A percentile compares a stretch with the other conserved stretches of the same genome.
These are phyloP conservation scores for Drosophila melanica DNA, from an alignment of 1,140 invertebrate genomes.

Conservation along the genomic window DNA sequence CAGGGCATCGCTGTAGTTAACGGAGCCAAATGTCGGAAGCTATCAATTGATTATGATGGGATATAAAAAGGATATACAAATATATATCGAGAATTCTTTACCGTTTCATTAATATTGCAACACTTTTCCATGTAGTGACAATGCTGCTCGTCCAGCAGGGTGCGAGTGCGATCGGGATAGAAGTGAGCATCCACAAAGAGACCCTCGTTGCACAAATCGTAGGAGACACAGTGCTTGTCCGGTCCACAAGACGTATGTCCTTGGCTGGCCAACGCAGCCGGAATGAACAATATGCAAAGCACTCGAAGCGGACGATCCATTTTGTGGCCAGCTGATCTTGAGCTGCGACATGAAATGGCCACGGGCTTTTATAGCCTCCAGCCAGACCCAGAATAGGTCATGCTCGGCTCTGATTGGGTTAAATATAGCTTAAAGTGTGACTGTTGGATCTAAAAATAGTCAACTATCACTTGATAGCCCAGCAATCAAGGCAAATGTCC, in stretches of 20 bases:
- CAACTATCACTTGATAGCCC: slow-evolving; percentile 5
- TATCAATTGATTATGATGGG: no score
- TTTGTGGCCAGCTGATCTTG: slow-evolving; percentile 27
- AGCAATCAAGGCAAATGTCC: neutral
- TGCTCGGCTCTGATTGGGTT: slow-evolving; percentile 47
- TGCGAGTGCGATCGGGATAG: slow-evolving; percentile 59
- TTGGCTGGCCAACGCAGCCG: neutral
- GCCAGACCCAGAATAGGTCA: slow-evolving; percentile 21
- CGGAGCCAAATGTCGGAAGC: neutral
- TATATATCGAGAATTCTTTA: neutral
- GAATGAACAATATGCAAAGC: slow-evolving; percentile 2
- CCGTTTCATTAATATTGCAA: slow-evolving; percentile 44
- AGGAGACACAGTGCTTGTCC: slow-evolving; percentile 57
- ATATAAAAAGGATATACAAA: no score
- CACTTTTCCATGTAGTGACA: slow-evolving; percentile 72
- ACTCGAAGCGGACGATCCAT: slow-evolving; percentile 12
- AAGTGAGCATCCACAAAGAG: slow-evolving; percentile 47
- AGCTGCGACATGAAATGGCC: slow-evolving; percentile 17
- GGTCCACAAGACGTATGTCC: slow-evolving; percentile 39
- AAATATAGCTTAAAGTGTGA: slow-evolving; percentile 61
- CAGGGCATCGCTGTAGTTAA: neutral
- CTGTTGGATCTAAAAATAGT: slow-evolving; percentile 55
- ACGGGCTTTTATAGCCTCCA: slow-evolving; percentile 52
- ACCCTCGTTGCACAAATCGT: slow-evolving; percentile 57
- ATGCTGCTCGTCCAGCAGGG: slow-evolving; percentile 33